A percentile compares a stretch with the other conserved stretches of the same genome.
Conservation (phyloP, 92 coral and sea anemone genomes). For the Chrysogorgia sp. region DNA sequence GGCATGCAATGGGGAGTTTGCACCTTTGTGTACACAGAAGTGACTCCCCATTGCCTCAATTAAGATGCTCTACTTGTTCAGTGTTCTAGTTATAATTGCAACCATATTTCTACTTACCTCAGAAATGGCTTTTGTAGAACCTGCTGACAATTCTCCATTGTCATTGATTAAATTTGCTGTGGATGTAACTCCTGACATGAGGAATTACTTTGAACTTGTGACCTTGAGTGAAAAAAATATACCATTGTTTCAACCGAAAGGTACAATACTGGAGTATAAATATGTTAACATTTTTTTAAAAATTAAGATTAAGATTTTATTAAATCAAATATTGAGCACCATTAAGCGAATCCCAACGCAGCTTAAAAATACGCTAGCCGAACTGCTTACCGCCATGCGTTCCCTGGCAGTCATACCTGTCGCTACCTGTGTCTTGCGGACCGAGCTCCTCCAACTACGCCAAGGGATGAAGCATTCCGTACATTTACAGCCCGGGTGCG, state of each 20-base stretch:
- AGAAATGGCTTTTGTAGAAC: conserved; percentile 1
- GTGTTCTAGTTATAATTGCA: conserved; percentile 25
- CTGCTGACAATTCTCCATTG: conserved; percentile 13
- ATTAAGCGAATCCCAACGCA: conserved; percentile 45
- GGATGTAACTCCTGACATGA: conserved; percentile 36
- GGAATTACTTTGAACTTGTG: conserved; percentile 35
- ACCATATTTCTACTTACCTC: conserved; percentile 1
- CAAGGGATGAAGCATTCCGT: no score
- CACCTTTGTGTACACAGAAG: conserved; percentile 15
- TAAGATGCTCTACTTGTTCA: conserved; percentile 20
- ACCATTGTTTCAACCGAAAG: conserved; percentile 19
- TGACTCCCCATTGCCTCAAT: conserved; percentile 4
- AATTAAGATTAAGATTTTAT: no score
- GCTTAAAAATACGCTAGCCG: conserved; percentile 16
- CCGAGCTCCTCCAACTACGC: no score
- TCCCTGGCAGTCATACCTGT: no score
- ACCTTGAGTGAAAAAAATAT: conserved; percentile 17
- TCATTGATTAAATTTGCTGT: conserved; percentile 10
- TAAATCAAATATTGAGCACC: no score
- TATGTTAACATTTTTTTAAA: no score
- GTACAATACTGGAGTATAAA: neutral
- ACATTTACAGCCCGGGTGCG: no score
- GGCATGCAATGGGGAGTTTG: conserved; percentile 21
- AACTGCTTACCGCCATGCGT: no score
- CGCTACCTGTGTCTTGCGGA: no score